phyloP scores from a whole-genome alignment of 1,140 invertebrate species.

The Gryllus bimaculatus region DNA sequence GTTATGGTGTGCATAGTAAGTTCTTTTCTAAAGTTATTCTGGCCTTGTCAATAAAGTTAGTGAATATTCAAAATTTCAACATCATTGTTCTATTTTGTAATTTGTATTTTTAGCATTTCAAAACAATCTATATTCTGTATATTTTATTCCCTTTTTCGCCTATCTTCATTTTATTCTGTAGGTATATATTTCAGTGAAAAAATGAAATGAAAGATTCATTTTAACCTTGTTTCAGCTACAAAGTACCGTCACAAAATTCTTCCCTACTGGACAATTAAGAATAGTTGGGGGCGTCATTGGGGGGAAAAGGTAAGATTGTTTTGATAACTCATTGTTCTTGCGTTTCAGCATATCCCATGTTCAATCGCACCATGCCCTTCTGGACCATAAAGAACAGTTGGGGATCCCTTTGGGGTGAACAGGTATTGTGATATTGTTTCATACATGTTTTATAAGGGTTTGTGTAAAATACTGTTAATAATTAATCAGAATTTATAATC shows the following conservation, averaged over 20 bases:
- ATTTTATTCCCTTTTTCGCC: too few relatives aligned
- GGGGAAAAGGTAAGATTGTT: constrained; percentile 42
- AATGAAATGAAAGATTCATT: background rate
- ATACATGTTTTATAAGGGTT: constrained; percentile 6
- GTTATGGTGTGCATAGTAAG: constrained; percentile 71
- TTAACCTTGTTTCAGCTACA: constrained; percentile 6
- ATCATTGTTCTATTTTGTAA: too few relatives aligned
- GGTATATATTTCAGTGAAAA: background rate
- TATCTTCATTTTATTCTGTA: background rate
- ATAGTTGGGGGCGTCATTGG: constrained; percentile 45
- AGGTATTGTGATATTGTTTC: constrained; percentile 34
- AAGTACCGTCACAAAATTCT: constrained; percentile 25
- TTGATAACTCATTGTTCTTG: constrained; percentile 24
- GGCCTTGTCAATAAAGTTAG: too few relatives aligned
- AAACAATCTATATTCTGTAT: too few relatives aligned
- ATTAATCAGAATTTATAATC: too few relatives aligned
- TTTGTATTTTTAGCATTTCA: too few relatives aligned
- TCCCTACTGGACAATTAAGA: constrained; percentile 51
- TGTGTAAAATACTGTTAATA: background rate
- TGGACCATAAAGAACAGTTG: constrained; percentile 94
- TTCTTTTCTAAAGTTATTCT: constrained; percentile 22
- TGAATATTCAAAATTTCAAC: too few relatives aligned
- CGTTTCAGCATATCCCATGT: constrained; percentile 65
- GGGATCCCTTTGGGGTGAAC: constrained; percentile 73
- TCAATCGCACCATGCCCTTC: constrained; percentile 74